Conservation (phyloP, 2,888 invertebrate species). For the Myopa testacea region DNA sequence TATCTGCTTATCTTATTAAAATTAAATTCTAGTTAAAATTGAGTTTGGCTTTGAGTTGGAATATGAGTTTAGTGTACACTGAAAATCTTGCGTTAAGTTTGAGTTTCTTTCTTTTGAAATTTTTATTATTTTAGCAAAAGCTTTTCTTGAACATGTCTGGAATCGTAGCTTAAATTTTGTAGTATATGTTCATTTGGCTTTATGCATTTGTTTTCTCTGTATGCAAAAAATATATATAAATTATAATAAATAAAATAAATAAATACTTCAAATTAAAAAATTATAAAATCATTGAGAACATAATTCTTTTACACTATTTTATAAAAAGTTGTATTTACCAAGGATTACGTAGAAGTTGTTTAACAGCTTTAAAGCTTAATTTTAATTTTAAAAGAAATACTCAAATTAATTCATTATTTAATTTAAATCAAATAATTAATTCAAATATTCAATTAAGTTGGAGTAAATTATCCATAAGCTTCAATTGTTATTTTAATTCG, state of each 20-base stretch:
- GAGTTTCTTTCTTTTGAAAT: slow-evolving; percentile 36
- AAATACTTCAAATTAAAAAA: slow-evolving; percentile 29
- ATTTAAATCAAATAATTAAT: too few species aligned
- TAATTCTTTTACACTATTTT: too few species aligned
- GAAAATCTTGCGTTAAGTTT: slow-evolving; percentile 2
- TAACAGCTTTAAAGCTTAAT: not conserved
- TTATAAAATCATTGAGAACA: slow-evolving; percentile 39
- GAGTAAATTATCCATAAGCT: too few species aligned
- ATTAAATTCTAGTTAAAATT: not conserved
- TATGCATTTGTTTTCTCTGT: not conserved
- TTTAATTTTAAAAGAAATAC: too few species aligned
- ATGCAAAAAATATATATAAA: slow-evolving; percentile 48
- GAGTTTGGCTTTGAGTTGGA: slow-evolving; percentile 24
- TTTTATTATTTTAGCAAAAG: slow-evolving; percentile 41
- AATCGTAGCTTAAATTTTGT: slow-evolving; percentile 33
- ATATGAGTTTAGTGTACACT: slow-evolving; percentile 18
- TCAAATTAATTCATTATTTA: too few species aligned
- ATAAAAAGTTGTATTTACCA: slow-evolving; percentile 31
- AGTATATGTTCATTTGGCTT: not conserved
- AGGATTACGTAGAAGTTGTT: slow-evolving; percentile 40
- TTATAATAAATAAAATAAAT: slow-evolving; percentile 40
- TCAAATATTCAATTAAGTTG: too few species aligned
- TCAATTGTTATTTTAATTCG: too few species aligned
- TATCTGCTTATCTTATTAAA: slow-evolving; percentile 40
- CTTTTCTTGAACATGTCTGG: slow-evolving; percentile 50